These are phyloP conservation scores for Conger conger DNA, from an alignment of 2,113 vertebrate species.

Conservation along the genomic window DNA sequence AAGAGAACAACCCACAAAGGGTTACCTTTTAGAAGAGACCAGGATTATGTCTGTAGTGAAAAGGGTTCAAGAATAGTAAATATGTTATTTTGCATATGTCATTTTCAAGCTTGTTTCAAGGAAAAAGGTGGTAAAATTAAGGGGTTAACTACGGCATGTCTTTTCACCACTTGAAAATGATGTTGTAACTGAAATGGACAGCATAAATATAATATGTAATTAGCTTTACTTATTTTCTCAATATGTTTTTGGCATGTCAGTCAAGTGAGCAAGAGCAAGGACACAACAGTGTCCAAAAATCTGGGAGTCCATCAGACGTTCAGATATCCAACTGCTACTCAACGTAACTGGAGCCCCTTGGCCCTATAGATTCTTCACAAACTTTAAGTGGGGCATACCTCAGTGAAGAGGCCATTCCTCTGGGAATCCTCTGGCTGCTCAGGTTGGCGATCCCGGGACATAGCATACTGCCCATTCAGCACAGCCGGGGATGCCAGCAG, in stretches of 20 bases:
- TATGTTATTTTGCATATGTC: too few relatives aligned
- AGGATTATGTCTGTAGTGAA: too few relatives aligned
- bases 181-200: background rate
- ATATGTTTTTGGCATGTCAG: background rate
- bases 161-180: background rate
- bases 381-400: background rate
- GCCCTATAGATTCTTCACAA: background rate
- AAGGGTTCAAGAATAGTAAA: too few relatives aligned
- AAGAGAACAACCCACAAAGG: too few relatives aligned
- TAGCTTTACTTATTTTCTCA: background rate
- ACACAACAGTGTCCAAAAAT: background rate
- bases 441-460: conserved; percentile 9
- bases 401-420: conserved; percentile 31
- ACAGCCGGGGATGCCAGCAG: conserved; percentile 15
- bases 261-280: background rate
- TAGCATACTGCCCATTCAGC: conserved; percentile 42
- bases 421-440: conserved; percentile 11
- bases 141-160: background rate
- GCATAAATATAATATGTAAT: background rate
- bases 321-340: background rate
- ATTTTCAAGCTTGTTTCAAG: too few relatives aligned
- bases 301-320: background rate
- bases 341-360: background rate
- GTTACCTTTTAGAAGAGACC: too few relatives aligned
- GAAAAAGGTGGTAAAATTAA: too few relatives aligned